Evolutionary conservation across 2,113 vertebrate species (phyloP).

Genomic region (Nothocercus julius): DNA sequence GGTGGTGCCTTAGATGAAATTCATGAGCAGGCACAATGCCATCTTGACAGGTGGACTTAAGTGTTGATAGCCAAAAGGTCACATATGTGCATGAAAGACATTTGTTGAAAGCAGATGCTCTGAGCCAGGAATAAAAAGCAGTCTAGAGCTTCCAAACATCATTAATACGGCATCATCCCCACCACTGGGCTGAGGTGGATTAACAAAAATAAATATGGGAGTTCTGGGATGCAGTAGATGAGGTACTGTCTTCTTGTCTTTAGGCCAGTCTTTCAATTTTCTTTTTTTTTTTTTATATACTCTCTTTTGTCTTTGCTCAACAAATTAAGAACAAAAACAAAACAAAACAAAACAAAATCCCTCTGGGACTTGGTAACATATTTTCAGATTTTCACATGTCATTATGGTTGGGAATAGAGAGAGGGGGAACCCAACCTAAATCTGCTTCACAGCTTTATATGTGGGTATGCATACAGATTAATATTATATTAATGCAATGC

Average conservation of each 20-base stretch:
- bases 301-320: neutral
- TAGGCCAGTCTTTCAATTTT: no score
- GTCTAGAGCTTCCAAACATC: neutral
- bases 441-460: neutral
- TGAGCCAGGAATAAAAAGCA: neutral
- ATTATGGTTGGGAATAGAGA: neutral
- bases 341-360: neutral
- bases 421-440: neutral
- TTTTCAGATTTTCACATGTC: neutral
- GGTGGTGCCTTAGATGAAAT: neutral
- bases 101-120: constrained; percentile 57
- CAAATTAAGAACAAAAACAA: neutral
- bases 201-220: neutral
- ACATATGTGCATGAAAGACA: neutral
- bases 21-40: neutral
- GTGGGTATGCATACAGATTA: constrained; percentile 37
- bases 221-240: neutral
- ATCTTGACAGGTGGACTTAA: constrained; percentile 24
- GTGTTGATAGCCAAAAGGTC: constrained; percentile 13
- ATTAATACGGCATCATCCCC: neutral
- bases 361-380: neutral
- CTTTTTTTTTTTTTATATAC: neutral
- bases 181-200: neutral
- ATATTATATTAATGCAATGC: constrained; percentile 56
- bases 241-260: neutral